Percentiles rank a stretch among this genome's conserved stretches.
These are phyloP conservation scores for Microcebus lehilahytsara DNA, from an alignment of 2,113 vertebrate genomes.

Conservation along the genomic window DNA sequence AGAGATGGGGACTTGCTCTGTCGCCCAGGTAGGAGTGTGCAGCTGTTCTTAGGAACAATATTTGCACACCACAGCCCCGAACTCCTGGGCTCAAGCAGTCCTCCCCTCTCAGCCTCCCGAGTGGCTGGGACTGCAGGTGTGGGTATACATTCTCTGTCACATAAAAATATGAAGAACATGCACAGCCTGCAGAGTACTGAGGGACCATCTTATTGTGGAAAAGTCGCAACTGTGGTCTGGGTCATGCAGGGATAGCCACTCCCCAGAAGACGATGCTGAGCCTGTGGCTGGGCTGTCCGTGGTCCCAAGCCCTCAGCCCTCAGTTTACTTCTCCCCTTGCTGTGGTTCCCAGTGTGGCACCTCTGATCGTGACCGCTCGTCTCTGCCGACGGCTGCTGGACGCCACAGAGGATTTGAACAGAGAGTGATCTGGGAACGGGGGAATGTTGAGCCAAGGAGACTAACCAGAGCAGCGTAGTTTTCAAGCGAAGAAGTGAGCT, in stretches of 20 bases:
- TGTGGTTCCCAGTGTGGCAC: background rate
- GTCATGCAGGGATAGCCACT: background rate
- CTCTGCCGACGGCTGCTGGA: background rate
- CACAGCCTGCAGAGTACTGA: background rate
- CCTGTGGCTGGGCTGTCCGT: background rate
- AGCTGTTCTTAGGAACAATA: background rate
- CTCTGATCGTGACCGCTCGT: background rate
- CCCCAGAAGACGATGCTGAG: background rate
- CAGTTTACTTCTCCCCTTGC: background rate
- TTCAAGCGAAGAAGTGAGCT: background rate
- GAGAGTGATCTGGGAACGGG: background rate
- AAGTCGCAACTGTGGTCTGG: background rate
- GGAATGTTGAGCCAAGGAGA: background rate
- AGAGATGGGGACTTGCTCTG: background rate
- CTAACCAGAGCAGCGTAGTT: background rate
- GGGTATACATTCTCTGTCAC: background rate
- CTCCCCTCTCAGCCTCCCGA: background rate
- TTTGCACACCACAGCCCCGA: background rate
- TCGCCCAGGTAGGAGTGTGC: background rate
- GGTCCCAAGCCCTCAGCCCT: fast-evolving
- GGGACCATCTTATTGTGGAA: background rate
- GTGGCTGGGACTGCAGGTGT: background rate
- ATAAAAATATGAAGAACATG: background rate
- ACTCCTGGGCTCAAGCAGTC: background rate
- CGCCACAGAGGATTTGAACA: background rate